phyloP scores from a whole-genome alignment of 2,888 invertebrate species.

The Drosophila helvetica region DNA sequence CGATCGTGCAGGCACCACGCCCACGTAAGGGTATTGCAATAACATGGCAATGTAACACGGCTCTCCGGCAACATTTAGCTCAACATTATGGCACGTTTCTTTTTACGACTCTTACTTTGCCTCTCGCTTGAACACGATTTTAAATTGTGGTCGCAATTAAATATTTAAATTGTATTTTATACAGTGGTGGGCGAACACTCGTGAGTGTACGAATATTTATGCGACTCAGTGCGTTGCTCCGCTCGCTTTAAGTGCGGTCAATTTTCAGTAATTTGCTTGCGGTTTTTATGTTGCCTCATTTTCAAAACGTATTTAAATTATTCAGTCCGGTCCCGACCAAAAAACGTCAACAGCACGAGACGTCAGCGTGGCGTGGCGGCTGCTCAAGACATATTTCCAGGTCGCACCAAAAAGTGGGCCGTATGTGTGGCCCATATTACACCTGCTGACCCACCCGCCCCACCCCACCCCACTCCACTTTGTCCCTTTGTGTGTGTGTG shows the following conservation, averaged over 20 bases:
- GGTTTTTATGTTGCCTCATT: constrained; percentile 59
- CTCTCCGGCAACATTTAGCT: constrained; percentile 38
- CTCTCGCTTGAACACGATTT: constrained; percentile 43
- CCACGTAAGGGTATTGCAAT: constrained; percentile 22
- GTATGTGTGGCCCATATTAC: constrained; percentile 47
- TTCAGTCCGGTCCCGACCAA: constrained; percentile 54
- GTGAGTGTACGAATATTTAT: neutral
- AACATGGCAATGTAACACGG: constrained; percentile 4
- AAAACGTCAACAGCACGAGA: constrained; percentile 10
- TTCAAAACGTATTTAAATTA: constrained; percentile 61
- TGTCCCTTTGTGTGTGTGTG: too few relatives aligned
- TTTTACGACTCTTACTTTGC: constrained; percentile 48
- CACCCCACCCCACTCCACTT: too few relatives aligned
- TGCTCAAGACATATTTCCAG: constrained; percentile 61
- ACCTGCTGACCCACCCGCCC: too few relatives aligned
- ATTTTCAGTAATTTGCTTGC: constrained; percentile 70
- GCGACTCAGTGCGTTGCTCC: constrained; percentile 18
- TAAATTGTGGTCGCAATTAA: constrained; percentile 61
- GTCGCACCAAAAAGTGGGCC: neutral
- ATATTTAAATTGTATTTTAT: constrained; percentile 73
- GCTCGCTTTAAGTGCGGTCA: constrained; percentile 67
- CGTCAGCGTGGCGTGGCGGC: neutral
- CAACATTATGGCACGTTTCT: constrained; percentile 26
- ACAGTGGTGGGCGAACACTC: neutral
- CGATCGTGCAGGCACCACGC: too few relatives aligned